These are phyloP conservation scores for Merodon equestris DNA, from an alignment of 2,888 invertebrate species.

Conservation along the genomic window DNA sequence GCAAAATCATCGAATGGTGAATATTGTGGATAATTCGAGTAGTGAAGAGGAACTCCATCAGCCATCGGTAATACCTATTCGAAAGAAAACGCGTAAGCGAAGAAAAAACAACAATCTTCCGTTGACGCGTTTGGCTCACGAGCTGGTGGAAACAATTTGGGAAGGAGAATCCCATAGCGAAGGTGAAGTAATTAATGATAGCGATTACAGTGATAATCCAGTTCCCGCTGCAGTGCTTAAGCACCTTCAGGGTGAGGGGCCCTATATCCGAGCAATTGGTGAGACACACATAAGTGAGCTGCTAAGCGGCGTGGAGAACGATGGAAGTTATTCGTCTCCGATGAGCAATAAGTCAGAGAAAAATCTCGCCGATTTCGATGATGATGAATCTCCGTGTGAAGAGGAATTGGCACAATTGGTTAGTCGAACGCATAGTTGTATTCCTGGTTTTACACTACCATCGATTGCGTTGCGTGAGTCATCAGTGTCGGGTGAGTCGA, in stretches of 20 bases:
- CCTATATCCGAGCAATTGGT: slow-evolving; percentile 80
- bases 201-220: slow-evolving; percentile 77
- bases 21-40: slow-evolving; percentile 77
- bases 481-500: slow-evolving; percentile 53
- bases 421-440: slow-evolving; percentile 81
- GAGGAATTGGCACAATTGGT: slow-evolving; percentile 89
- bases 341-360: slow-evolving; percentile 96
- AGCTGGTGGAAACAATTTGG: slow-evolving; percentile 82
- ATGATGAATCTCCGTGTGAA: slow-evolving; percentile 92
- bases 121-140: slow-evolving; percentile 78
- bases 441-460: slow-evolving; percentile 68
- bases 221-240: slow-evolving; percentile 77
- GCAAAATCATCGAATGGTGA: slow-evolving; percentile 77
- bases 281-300: slow-evolving; percentile 78
- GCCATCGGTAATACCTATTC: slow-evolving; percentile 74
- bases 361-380: slow-evolving; percentile 96
- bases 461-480: slow-evolving; percentile 58
- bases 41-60: slow-evolving; percentile 77
- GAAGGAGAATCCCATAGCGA: slow-evolving; percentile 81
- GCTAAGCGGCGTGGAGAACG: slow-evolving; percentile 84
- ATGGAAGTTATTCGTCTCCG: slow-evolving; percentile 95
- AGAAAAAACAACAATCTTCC: slow-evolving; percentile 76
- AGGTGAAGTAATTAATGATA: slow-evolving; percentile 77
- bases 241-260: slow-evolving; percentile 80
- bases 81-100: slow-evolving; percentile 76